Conservation (phyloP, 2,113 vertebrate genomes). For the Brienomyrus longianalis region DNA sequence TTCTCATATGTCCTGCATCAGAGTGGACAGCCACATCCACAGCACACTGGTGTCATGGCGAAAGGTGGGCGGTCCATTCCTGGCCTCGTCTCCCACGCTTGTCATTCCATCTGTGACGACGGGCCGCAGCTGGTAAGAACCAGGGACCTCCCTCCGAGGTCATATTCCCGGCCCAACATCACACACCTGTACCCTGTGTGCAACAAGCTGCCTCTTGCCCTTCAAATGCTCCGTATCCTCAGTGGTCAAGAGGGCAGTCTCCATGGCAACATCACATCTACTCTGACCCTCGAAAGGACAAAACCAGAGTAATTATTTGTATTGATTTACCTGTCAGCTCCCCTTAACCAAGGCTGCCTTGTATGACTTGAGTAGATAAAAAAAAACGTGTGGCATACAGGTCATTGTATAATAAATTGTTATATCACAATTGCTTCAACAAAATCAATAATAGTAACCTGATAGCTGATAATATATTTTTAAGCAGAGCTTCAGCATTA, state of each 20-base stretch:
- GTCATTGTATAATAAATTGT: neutral
- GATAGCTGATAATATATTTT: neutral
- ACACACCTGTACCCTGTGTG: neutral
- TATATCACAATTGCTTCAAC: neutral
- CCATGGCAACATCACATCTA: neutral
- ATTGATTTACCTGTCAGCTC: slow-evolving; percentile 7
- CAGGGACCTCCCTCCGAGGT: neutral
- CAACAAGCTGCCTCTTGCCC: neutral
- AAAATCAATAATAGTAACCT: neutral
- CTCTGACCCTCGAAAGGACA: neutral
- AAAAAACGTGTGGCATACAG: too few species aligned
- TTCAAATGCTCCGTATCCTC: neutral
- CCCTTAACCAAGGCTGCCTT: neutral
- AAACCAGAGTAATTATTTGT: neutral
- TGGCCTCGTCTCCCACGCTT: slow-evolving; percentile 73
- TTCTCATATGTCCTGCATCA: slow-evolving; percentile 70
- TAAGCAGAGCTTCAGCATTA: neutral
- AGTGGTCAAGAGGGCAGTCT: neutral
- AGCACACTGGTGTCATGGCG: slow-evolving; percentile 85
- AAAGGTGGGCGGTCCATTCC: slow-evolving; percentile 78
- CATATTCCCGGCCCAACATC: neutral
- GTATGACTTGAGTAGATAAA: neutral
- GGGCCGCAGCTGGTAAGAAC: slow-evolving; percentile 70
- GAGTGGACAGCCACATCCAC: slow-evolving; percentile 77
- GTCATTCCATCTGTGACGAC: slow-evolving; percentile 76